A percentile compares a stretch with the other conserved stretches of the same genome.
Conservation (phyloP, 1,140 invertebrate species). For the Solenopsis invicta region DNA sequence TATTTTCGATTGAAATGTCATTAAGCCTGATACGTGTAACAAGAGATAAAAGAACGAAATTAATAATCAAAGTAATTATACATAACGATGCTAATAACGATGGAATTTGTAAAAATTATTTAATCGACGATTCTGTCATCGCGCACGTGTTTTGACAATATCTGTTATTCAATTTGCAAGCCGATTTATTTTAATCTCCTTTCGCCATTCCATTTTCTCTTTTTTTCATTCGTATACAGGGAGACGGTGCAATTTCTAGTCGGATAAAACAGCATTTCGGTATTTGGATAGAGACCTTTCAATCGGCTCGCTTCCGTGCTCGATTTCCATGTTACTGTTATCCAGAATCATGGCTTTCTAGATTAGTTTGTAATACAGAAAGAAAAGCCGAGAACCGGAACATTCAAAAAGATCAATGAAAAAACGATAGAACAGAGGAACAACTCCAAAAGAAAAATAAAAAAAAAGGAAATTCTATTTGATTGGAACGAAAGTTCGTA, state of each 20-base stretch:
- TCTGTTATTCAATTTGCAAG: conserved; percentile 69
- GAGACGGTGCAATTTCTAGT: conserved; percentile 42
- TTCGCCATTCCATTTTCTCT: conserved; percentile 34
- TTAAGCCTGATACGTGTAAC: neutral
- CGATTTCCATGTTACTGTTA: conserved; percentile 66
- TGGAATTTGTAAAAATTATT: conserved; percentile 23
- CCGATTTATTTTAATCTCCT: conserved; percentile 71
- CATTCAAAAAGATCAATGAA: neutral
- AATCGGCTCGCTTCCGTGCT: conserved; percentile 67
- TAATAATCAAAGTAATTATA: neutral
- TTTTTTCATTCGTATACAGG: conserved; percentile 42
- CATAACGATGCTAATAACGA: neutral
- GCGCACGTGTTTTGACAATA: conserved; percentile 47
- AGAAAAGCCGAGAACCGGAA: neutral
- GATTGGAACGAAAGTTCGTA: neutral
- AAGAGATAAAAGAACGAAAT: conserved; percentile 18
- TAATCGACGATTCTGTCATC: conserved; percentile 45
- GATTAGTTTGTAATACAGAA: conserved; percentile 71
- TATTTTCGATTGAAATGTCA: conserved; percentile 1
- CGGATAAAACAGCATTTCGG: conserved; percentile 63
- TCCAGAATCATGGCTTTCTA: conserved; percentile 61
- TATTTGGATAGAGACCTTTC: conserved; percentile 71
- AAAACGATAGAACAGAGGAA: neutral
- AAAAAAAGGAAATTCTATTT: conserved; percentile 24
- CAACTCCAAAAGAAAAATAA: neutral